Evolutionary conservation across 2,888 invertebrate species (phyloP).

Genomic region (Ophion ventricosus): DNA sequence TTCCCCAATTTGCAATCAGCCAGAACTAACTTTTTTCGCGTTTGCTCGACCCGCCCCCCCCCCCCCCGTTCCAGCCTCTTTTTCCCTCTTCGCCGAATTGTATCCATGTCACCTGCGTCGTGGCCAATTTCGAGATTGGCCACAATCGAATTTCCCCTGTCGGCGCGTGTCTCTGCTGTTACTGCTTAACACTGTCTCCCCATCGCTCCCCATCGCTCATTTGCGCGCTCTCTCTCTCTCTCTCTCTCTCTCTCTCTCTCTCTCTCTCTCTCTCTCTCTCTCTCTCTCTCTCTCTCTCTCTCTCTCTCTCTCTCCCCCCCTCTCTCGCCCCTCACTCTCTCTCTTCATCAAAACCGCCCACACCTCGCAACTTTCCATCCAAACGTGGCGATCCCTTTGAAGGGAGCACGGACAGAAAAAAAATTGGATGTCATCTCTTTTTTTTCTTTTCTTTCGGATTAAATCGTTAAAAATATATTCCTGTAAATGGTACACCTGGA

Average conservation of each 20-base stretch:
- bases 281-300: neutral
- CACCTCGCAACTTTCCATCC: neutral
- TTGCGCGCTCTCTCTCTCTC: neutral
- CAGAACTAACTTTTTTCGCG: neutral
- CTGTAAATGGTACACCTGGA: neutral
- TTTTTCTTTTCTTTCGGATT: neutral
- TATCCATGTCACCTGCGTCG: conserved; percentile 28
- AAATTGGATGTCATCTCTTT: neutral
- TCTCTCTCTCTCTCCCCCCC: neutral
- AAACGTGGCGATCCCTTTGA: neutral
- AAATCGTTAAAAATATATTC: neutral
- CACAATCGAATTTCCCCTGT: conserved; percentile 61
- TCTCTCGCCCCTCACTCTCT: neutral
- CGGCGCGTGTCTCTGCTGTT: conserved; percentile 21
- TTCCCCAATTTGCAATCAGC: conserved; percentile 49
- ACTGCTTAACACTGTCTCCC: neutral
- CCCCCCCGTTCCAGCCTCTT: conserved; percentile 18
- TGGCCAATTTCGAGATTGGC: conserved; percentile 64
- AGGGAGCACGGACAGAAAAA: neutral
- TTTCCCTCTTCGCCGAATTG: conserved; percentile 22
- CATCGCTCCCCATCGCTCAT: neutral
- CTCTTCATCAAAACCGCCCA: neutral
- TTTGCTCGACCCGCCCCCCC: no score
- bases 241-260: neutral
- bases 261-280: neutral